Evolutionary conservation across 1,140 invertebrate genomes (phyloP), one percentile per base, ranked within the genome.

Genomic region (Cheumatopsyche charites): DNA sequence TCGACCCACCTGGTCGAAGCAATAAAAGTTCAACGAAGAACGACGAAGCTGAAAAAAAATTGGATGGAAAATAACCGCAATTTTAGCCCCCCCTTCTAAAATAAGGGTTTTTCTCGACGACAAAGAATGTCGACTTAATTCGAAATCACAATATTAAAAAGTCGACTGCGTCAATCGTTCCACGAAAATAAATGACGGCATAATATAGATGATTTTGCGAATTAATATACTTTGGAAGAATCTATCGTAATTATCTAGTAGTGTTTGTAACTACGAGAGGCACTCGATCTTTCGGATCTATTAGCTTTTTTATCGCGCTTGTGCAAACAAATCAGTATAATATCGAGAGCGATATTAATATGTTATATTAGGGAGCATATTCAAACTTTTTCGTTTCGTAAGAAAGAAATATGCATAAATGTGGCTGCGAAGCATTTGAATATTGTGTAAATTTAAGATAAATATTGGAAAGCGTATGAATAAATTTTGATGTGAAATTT

Each of bases 61-160:
- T 15, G 13, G 9, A 4, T 36, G 29, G 9, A 36, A 49, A 29
- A 21, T 49, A n/a, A 15, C 29, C 36, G 17, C 25, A 62, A 36
- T 15, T 41, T 65, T 65, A n/a, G n/a, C 43, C 62, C 17, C 21
- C 11, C 42, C 15, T 17, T 17, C 19, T 17, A 13, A 19, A 11
- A 11, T 52, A 17, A 17, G 15, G 15, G 5, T 17, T 45, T 12
- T 4, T 45, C 36, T 62, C 23, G 15, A 5, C 29, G 43, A 66
- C 63, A 66, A 47, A 66, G 47, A 21, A 62, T 4, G n/a, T 11
- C 1, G 62, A 26, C 42, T 47, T 66, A 47, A 19, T 47, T 42
- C 36, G 17, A 47, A 66, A 43, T 66, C 47, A 66, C 41, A 23
- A 42, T 43, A 21, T 7, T 66, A 47, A 66, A 66, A 66, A 63